Evolutionary conservation across 2,888 invertebrate genomes (phyloP).

Genomic region (Hoplodrina ambigua): DNA sequence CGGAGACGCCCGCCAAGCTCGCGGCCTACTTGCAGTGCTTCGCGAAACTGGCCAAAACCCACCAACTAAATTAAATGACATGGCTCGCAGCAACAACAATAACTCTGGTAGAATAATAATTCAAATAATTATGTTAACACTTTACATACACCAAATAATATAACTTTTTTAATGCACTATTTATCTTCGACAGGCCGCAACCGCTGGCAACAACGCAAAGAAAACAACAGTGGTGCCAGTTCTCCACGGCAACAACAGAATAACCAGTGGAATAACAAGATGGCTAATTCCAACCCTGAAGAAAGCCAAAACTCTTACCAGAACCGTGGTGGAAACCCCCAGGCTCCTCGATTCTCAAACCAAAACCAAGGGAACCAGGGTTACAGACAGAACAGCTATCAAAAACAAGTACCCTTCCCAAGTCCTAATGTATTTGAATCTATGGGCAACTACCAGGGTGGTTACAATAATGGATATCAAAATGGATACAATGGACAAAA

Average conservation of each 20-base stretch:
- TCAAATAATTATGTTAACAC: not conserved
- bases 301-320: constrained; percentile 80
- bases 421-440: constrained; percentile 91
- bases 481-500: constrained; percentile 87
- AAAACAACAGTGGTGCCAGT: constrained; percentile 86
- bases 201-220: constrained; percentile 92
- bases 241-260: constrained; percentile 89
- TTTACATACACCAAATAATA: not conserved
- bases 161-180: not conserved
- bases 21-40: constrained; percentile 97
- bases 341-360: constrained; percentile 89
- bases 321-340: constrained; percentile 79
- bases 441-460: constrained; percentile 90
- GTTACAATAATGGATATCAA: constrained; percentile 88
- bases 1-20: constrained; percentile 97
- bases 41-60: constrained; percentile 98
- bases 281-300: constrained; percentile 80
- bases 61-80: constrained; percentile 94
- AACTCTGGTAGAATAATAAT: constrained; percentile 78
- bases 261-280: constrained; percentile 89
- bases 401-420: constrained; percentile 90
- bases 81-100: constrained; percentile 91
- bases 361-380: constrained; percentile 83
- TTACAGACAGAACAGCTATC: constrained; percentile 87
- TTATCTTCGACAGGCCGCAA: constrained; percentile 83